Evolutionary conservation across 2,113 vertebrate genomes (phyloP).

Genomic region (Hypomesus transpacificus): DNA sequence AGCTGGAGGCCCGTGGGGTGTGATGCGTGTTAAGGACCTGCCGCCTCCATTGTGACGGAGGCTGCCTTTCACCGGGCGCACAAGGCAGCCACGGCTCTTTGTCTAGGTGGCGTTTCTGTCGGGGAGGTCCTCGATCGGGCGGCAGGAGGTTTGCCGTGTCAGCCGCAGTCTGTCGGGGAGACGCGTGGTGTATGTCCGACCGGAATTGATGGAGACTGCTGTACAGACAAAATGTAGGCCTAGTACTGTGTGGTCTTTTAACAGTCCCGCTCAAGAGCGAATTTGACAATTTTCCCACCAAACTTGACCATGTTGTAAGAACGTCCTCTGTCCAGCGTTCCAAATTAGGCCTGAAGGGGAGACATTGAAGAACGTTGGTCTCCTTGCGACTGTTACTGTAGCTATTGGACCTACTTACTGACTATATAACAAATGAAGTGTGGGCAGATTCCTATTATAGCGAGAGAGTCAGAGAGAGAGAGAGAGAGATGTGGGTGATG

Average conservation of each 20-base stretch:
- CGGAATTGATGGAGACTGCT: too few species aligned
- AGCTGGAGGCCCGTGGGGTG: conserved; percentile 70
- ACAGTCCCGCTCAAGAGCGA: too few species aligned
- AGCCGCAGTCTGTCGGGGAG: not conserved
- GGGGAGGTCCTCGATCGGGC: conserved; percentile 16
- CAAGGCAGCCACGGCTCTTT: conserved; percentile 62
- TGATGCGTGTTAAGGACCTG: conserved; percentile 69
- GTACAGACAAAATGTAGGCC: too few species aligned
- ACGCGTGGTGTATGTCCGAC: not conserved
- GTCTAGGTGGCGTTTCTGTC: conserved; percentile 47
- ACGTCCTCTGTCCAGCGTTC: too few species aligned
- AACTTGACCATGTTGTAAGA: too few species aligned
- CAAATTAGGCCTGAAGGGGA: too few species aligned
- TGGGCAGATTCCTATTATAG: conserved; percentile 35
- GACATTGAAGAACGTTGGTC: too few species aligned
- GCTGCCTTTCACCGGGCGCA: conserved; percentile 55
- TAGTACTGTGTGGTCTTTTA: too few species aligned
- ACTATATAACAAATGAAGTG: conserved; percentile 51
- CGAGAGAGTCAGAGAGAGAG: not conserved
- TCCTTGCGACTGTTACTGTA: too few species aligned
- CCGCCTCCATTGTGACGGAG: conserved; percentile 67
- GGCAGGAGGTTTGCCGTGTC: not conserved
- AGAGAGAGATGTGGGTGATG: conserved; percentile 44
- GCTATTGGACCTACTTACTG: too few species aligned
- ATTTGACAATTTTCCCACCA: too few species aligned